phyloP scores from a whole-genome alignment of 2,797 vertebrate genomes.

The Manis javanica region DNA sequence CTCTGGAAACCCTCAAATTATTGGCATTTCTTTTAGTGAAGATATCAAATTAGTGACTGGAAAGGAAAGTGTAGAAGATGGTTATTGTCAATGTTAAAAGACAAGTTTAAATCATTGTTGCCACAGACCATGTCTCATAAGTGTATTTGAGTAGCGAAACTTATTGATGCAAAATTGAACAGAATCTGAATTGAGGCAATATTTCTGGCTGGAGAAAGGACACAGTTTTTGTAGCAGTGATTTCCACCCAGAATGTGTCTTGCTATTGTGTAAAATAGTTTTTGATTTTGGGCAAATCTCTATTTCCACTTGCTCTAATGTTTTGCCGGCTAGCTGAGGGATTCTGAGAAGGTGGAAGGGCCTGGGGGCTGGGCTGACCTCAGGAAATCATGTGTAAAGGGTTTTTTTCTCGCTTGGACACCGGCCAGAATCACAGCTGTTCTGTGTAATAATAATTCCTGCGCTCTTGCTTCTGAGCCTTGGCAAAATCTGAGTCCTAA shows the following conservation, averaged over 20 bases:
- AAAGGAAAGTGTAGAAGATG: background rate
- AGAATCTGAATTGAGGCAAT: background rate
- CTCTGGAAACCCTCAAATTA: background rate
- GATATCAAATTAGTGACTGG: slow-evolving; percentile 44
- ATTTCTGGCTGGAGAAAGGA: background rate
- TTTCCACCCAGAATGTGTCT: background rate
- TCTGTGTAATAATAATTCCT: background rate
- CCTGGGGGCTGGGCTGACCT: background rate
- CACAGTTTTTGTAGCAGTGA: background rate
- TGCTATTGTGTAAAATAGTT: background rate
- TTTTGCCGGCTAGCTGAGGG: background rate
- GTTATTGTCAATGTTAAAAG: background rate
- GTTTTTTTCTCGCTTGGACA: background rate
- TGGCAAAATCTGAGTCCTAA: background rate
- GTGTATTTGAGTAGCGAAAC: background rate
- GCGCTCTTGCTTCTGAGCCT: background rate
- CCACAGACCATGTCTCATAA: background rate
- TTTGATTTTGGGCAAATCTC: background rate
- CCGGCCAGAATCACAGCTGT: background rate
- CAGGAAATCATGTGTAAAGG: slow-evolving; percentile 13
- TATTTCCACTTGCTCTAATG: background rate
- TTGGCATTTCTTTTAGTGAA: slow-evolving; percentile 58
- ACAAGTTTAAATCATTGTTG: background rate
- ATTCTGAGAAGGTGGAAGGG: background rate
- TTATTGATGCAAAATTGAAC: background rate